Evolutionary conservation across 2,797 vertebrate genomes (phyloP).

Genomic region (Meda fulgida): DNA sequence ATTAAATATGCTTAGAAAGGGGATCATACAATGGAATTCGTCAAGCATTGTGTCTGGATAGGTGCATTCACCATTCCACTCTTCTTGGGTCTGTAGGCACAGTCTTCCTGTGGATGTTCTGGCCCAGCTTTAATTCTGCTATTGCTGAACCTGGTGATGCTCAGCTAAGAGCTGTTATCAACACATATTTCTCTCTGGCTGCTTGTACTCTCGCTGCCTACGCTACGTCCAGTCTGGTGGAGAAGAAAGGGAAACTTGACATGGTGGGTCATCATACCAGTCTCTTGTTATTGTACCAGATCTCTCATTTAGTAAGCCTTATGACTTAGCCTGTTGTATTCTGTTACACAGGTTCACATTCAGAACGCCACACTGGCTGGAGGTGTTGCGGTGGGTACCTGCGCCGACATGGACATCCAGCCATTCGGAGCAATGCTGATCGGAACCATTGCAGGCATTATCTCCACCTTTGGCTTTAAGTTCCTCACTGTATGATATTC

Average conservation of each 20-base stretch:
- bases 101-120: conserved; percentile 95
- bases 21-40: background rate
- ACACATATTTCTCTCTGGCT: conserved; percentile 92
- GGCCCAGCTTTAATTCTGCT: conserved; percentile 98
- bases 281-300: background rate
- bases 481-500: conserved; percentile 82
- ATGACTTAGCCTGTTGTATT: background rate
- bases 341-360: conserved; percentile 86
- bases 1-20: no score
- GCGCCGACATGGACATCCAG: conserved; percentile 86
- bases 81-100: conserved; percentile 79
- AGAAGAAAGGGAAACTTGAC: conserved; percentile 87
- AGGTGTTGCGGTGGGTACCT: conserved; percentile 95
- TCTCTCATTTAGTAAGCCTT: background rate
- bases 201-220: conserved; percentile 86
- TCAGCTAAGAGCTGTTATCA: conserved; percentile 84
- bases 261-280: conserved; percentile 82
- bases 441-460: conserved; percentile 83
- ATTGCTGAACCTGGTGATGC: conserved; percentile 66
- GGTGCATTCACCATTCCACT: background rate
- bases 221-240: conserved; percentile 88
- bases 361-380: conserved; percentile 97
- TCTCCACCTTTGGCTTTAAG: conserved; percentile 92
- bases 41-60: background rate
- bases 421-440: conserved; percentile 89